Base-by-base conservation (phyloP, 2,888 invertebrate genomes). In the Drosophila antonietae region DNA sequence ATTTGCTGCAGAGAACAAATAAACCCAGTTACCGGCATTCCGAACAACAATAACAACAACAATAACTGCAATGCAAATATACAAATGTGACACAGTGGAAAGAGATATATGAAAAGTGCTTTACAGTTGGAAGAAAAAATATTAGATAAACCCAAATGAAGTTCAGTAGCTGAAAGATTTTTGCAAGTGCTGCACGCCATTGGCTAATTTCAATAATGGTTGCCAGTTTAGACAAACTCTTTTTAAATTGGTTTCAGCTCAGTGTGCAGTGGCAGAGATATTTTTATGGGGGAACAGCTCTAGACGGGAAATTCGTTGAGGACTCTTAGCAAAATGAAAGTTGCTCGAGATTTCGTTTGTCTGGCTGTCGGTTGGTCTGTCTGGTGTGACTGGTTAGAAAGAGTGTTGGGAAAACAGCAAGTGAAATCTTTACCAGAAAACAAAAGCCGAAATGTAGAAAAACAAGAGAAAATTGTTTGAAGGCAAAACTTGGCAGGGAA, bases 351-450 rank as follows among this genome's bases (percentile, higher is more conserved):
- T 52, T 28, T 39, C 14, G n/a, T 18, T 44, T 18, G 46, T 43
- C 51, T 23, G 52, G 28, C 55, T 35, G 35, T 2, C 18, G 46
- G 58, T 10, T 9, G 46, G 61, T 35, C 14, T 31, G 18, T 14
- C 20, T 37, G 37, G 47, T 59, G 49, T 49, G 39, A 39, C 12
- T 52, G 14, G 47, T 44, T 51, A 18, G 46, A 20, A 23, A 61
- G 23, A 59, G 63, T 64, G 71, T 80, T 79, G 80, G 31, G 55
- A 69, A 75, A 77, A 77, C 70, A 77, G 67, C 71, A 72, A 88
- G 86, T 85, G 88, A 82, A 89, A 85, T 85, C 84, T 85, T 88
- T 73, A 88, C 89, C 86, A 82, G 88, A 88, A 86, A 86, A 90
- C 89, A 90, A 86, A 90, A 86, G 90, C 87, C 87, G 75, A 88